A percentile compares a stretch with the other conserved stretches of the same genome.
Evolutionary conservation across 2,888 invertebrate species (phyloP).

Genomic region (Scotopteryx bipunctaria): DNA sequence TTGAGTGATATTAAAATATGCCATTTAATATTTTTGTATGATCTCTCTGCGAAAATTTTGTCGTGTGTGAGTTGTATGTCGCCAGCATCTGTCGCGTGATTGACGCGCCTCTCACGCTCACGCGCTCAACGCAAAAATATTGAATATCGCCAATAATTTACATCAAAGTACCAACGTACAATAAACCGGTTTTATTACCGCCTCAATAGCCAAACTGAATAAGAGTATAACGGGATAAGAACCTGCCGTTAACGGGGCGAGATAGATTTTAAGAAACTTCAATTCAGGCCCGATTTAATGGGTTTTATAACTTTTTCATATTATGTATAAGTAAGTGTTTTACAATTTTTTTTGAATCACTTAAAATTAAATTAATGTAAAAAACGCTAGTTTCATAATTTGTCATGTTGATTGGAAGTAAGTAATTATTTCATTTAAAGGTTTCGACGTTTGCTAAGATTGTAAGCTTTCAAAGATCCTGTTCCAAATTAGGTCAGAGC

Average conservation of each 20-base stretch:
- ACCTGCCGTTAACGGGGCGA: slow-evolving; percentile 16
- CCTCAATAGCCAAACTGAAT: slow-evolving; percentile 24
- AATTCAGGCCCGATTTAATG: slow-evolving; percentile 5
- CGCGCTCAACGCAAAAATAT: slow-evolving; percentile 47
- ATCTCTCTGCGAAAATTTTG: slow-evolving; percentile 65
- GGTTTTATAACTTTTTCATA: neutral
- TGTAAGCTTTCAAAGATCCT: neutral
- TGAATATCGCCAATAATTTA: slow-evolving; percentile 47
- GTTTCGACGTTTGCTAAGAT: neutral
- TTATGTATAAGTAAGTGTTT: too few species aligned
- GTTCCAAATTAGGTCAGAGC: neutral
- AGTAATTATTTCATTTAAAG: too few species aligned
- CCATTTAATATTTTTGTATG: slow-evolving; percentile 60
- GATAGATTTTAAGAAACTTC: slow-evolving; percentile 16
- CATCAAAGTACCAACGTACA: slow-evolving; percentile 35
- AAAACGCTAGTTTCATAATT: too few species aligned
- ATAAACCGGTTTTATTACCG: slow-evolving; percentile 26
- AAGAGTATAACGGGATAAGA: slow-evolving; percentile 15
- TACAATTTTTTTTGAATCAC: too few species aligned
- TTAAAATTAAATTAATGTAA: too few species aligned
- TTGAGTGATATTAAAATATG: slow-evolving; percentile 50
- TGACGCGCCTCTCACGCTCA: slow-evolving; percentile 58
- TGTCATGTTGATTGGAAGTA: too few species aligned
- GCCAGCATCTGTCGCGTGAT: slow-evolving; percentile 65
- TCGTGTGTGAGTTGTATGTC: too few species aligned